Evolutionary conservation across 2,888 invertebrate genomes (phyloP).

Genomic region (Meandrusa payeni): DNA sequence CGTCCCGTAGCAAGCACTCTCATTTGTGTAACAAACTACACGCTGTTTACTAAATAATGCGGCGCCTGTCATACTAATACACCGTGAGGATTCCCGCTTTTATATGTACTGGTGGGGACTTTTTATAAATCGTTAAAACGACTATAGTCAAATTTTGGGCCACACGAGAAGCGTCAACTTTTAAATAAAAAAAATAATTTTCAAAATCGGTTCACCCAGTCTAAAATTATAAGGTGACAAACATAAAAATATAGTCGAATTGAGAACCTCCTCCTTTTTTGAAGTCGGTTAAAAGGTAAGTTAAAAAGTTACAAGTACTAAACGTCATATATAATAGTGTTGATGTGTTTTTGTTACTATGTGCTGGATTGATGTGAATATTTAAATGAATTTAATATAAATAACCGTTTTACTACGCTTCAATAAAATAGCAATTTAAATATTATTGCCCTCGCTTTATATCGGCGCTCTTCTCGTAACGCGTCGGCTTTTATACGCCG

Average conservation of each 20-base stretch:
- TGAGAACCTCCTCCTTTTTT: too few species aligned
- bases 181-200: too few species aligned
- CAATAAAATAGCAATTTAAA: slow-evolving; percentile 21
- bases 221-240: too few species aligned
- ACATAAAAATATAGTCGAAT: too few species aligned
- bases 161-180: too few species aligned
- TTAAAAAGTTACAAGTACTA: too few species aligned
- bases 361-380: too few species aligned
- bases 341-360: not conserved
- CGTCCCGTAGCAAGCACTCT: slow-evolving; percentile 27
- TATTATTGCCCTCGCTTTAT: slow-evolving; percentile 14
- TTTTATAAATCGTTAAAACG: not conserved
- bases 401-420: slow-evolving; percentile 5
- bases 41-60: slow-evolving; percentile 35
- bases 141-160: too few species aligned
- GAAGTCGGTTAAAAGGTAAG: too few species aligned
- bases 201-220: too few species aligned
- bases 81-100: slow-evolving; percentile 27
- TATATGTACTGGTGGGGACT: not conserved
- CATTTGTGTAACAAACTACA: slow-evolving; percentile 36
- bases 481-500: slow-evolving; percentile 14
- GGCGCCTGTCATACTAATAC: slow-evolving; percentile 38
- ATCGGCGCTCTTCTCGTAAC: slow-evolving; percentile 10
- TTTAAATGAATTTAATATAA: not conserved
- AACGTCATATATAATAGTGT: too few species aligned